Evolutionary conservation across 1,140 invertebrate species (phyloP), one percentile per base, ranked within the genome.

Genomic region (Drosophila kurseongensis): DNA sequence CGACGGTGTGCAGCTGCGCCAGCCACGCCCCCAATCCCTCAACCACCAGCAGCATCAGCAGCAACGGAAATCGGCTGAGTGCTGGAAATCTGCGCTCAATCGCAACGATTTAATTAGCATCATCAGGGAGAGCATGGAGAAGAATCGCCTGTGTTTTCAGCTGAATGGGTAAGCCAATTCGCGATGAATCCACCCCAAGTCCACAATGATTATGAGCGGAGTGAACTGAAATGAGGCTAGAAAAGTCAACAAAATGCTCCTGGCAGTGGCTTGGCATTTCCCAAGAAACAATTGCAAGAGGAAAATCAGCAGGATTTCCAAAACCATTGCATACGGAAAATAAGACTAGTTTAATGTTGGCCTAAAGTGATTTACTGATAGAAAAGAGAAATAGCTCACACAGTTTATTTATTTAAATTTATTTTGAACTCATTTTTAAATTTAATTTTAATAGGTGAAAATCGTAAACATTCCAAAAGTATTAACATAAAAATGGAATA

Each of bases 101-200:
- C 94, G 96, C 75, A 95, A 97, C 86, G 96, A 97, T 93, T 93
- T 97, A 71, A 95, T 97, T 58, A 96, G 97, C 93, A 96, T 97
- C 76, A 96, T 97, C 81, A 96, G 97, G 92, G 96, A 96, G 61
- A 97, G 97, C 92, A 97, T 98, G 96, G 97, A 97, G 92, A 97
- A 97, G 93, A 97, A 97, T 93, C 96, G 97, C 92, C 93, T 96
- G 93, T 96, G 95, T 95, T 96, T 96, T 94, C 95, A 96, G 94
- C 94, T 95, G 91, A 94, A 95, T 92, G 95, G 95, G 96, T 96
- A 93, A 93, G 90, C 77, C 40, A 72, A 67, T 36, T n/a, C 42
- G 36, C 48, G 50, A 63, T 38, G 60, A 75, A 44, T 48, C 63
- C 51, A 56, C 63, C 52, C 63, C 50, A 38, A 36, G 12, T 67